Evolutionary conservation across 2,797 vertebrate species (phyloP).

Genomic region (Mionectes olivaceus): DNA sequence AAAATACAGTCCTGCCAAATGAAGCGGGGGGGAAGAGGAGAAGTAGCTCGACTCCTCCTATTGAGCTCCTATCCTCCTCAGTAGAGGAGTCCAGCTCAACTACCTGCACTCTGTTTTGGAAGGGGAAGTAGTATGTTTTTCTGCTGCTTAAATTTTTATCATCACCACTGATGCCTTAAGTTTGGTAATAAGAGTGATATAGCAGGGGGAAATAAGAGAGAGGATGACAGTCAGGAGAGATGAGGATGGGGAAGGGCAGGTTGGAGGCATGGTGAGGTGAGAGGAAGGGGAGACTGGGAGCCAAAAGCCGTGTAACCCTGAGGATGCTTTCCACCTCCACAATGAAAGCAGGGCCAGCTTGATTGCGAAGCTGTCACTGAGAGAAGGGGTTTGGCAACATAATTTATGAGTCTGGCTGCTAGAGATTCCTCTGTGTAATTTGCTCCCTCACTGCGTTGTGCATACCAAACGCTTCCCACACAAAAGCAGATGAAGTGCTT

Average conservation of each 20-base stretch:
- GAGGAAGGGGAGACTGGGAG: not conserved
- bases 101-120: not conserved
- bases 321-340: not conserved
- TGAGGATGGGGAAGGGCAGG: not conserved
- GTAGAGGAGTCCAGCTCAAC: not conserved
- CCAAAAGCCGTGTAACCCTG: not conserved
- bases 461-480: not conserved
- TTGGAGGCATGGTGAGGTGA: not conserved
- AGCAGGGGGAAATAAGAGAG: not conserved
- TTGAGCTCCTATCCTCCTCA: not conserved
- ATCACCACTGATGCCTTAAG: not conserved
- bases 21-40: not conserved
- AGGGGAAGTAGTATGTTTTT: not conserved
- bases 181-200: not conserved
- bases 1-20: not conserved
- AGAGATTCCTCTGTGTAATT: not conserved
- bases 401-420: not conserved
- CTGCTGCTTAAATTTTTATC: not conserved
- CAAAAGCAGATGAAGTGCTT: not conserved
- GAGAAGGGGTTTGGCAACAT: not conserved
- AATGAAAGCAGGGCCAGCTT: not conserved
- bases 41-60: not conserved
- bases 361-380: not conserved
- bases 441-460: not conserved
- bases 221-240: not conserved